Percentiles rank a stretch among this genome's conserved stretches.
phyloP scores from a whole-genome alignment of 2,797 vertebrate species.

The Mormyrus hasselquistii region DNA sequence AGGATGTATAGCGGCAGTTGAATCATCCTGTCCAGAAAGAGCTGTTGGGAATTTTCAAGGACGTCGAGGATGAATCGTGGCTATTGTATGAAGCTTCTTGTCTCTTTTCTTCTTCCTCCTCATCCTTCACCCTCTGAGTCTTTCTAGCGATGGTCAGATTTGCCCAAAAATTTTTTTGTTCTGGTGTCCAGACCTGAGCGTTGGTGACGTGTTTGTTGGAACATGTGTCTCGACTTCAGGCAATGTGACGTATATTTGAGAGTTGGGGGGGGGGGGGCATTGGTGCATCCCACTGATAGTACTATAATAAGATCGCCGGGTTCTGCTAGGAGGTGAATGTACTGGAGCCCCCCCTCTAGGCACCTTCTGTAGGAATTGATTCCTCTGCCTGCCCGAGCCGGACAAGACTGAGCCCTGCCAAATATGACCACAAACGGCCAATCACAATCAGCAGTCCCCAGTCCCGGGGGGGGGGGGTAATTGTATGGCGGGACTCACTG shows the following conservation, averaged over 20 bases:
- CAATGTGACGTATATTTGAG: constrained; percentile 53
- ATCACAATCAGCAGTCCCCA: constrained; percentile 4
- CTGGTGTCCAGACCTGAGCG: constrained; percentile 41
- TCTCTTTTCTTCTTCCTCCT: neutral
- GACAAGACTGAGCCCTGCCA: constrained; percentile 33
- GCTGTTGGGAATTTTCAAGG: constrained; percentile 4
- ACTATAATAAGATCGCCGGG: constrained; percentile 66
- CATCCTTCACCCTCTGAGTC: neutral
- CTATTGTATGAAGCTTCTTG: constrained; percentile 30
- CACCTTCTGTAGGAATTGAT: constrained; percentile 67
- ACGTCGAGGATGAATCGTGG: constrained; percentile 26
- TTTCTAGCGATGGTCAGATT: constrained; percentile 37
- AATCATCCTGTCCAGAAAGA: neutral
- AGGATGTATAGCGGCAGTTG: neutral
- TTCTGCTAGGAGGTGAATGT: constrained; percentile 62
- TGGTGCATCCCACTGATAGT: constrained; percentile 52
- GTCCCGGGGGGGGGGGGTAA: neutral
- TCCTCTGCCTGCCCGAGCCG: constrained; percentile 43
- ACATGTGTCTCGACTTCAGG: constrained; percentile 58
- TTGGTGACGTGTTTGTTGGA: constrained; percentile 54
- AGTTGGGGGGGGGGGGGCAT: constrained; percentile 29
- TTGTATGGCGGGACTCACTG: neutral
- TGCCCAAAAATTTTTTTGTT: constrained; percentile 28
- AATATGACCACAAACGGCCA: constrained; percentile 37
- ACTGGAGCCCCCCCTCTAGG: constrained; percentile 73